A percentile compares a stretch with the other conserved stretches of the same genome.
Evolutionary conservation across 2,888 invertebrate species (phyloP).

Genomic region (Dynastes grantii): DNA sequence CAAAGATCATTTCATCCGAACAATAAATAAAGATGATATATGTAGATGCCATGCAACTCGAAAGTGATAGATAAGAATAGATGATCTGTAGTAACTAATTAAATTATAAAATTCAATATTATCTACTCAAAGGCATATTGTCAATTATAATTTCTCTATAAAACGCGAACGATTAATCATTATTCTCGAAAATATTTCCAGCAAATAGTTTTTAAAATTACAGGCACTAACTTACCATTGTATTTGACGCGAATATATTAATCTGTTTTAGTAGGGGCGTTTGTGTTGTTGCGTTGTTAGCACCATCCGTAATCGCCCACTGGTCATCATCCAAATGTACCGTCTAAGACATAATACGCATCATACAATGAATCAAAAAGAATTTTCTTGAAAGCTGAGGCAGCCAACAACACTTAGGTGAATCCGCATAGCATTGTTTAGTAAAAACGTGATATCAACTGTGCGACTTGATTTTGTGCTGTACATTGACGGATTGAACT

Average conservation of each 20-base stretch:
- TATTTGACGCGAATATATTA: constrained; percentile 72
- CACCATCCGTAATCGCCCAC: constrained; percentile 72
- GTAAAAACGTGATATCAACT: constrained; percentile 62
- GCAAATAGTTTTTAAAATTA: background rate
- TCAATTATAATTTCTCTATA: no score
- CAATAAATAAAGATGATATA: no score
- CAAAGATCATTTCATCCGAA: no score
- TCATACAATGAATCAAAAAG: constrained; percentile 52
- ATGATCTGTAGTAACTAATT: no score
- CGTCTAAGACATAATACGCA: constrained; percentile 68
- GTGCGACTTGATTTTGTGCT: constrained; percentile 57
- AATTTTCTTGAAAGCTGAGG: constrained; percentile 57
- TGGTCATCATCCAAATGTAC: constrained; percentile 76
- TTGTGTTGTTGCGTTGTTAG: constrained; percentile 71
- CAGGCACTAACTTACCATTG: constrained; percentile 70
- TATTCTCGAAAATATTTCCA: background rate
- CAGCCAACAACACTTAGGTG: constrained; percentile 60
- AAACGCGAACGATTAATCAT: no score
- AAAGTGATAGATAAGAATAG: no score
- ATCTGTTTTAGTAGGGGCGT: constrained; percentile 72
- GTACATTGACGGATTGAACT: constrained; percentile 20
- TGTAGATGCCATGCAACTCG: no score
- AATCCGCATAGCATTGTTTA: constrained; percentile 62
- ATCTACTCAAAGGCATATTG: no score
- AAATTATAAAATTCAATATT: no score